These are phyloP conservation scores for Troglohyphantes excavatus DNA, from an alignment of 2,888 invertebrate species.

Conservation along the genomic window DNA sequence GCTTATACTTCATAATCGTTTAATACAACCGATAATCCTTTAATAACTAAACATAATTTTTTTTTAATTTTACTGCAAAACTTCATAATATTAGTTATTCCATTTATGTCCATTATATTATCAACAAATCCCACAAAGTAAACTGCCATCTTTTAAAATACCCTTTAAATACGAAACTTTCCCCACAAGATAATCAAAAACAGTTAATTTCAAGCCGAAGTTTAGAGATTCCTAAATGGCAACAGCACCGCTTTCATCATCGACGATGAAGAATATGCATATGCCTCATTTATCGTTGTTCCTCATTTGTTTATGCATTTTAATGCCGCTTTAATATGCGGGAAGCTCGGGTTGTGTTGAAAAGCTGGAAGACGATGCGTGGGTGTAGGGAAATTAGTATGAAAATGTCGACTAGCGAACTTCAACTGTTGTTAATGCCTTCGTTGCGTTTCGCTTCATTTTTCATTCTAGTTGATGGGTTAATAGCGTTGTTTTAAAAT, in stretches of 20 bases:
- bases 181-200: too few species aligned
- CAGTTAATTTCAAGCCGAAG: neutral
- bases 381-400: constrained; percentile 32
- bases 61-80: too few species aligned
- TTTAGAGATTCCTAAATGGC: neutral
- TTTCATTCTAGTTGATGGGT: neutral
- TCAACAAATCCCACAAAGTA: too few species aligned
- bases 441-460: neutral
- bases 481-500: too few species aligned
- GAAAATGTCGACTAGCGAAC: constrained; percentile 26
- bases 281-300: neutral
- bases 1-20: too few species aligned
- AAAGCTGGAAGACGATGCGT: constrained; percentile 44
- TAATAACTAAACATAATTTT: too few species aligned
- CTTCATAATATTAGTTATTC: too few species aligned
- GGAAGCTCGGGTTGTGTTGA: neutral
- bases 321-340: constrained; percentile 46
- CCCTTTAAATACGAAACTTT: too few species aligned
- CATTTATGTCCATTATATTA: too few species aligned
- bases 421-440: constrained; percentile 12
- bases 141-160: too few species aligned
- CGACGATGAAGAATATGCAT: constrained; percentile 31
- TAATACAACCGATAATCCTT: too few species aligned
- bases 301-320: constrained; percentile 45
- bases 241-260: constrained; percentile 16